phyloP scores from a whole-genome alignment of 1,140 invertebrate species.

The Trachelipus rathkii region DNA sequence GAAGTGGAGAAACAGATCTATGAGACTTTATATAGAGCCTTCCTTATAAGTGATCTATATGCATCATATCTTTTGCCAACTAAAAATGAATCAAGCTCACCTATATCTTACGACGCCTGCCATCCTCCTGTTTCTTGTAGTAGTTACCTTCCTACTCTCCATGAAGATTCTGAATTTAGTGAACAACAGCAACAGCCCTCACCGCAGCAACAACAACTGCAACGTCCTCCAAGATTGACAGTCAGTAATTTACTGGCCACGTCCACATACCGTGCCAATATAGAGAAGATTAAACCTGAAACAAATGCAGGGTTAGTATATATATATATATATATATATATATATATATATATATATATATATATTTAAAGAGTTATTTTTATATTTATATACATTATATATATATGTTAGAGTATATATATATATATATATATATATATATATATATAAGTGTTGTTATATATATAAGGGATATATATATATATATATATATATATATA shows the following conservation, averaged over 20 bases:
- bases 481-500: not conserved
- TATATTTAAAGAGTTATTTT: too few relatives aligned
- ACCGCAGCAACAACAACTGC: too few relatives aligned
- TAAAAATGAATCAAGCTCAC: not conserved
- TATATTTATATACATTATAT: too few relatives aligned
- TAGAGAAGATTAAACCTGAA: not conserved
- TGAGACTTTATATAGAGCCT: not conserved
- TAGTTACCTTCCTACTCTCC: not conserved
- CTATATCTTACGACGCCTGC: not conserved
- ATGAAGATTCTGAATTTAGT: not conserved
- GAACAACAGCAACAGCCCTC: not conserved
- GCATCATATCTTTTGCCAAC: not conserved
- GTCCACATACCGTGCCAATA: not conserved
- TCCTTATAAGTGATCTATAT: not conserved
- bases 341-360: constrained; percentile 3
- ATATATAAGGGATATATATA: too few relatives aligned
- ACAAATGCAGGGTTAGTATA: not conserved
- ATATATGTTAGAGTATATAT: too few relatives aligned
- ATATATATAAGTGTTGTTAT: too few relatives aligned
- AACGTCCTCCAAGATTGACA: not conserved
- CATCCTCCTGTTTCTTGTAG: not conserved
- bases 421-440: too few relatives aligned
- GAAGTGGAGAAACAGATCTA: not conserved
- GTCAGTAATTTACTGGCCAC: not conserved
- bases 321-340: constrained; percentile 15